A percentile compares a stretch with the other conserved stretches of the same genome.
Conservation (phyloP, 2,888 invertebrate genomes). For the Amitus sp. region DNA sequence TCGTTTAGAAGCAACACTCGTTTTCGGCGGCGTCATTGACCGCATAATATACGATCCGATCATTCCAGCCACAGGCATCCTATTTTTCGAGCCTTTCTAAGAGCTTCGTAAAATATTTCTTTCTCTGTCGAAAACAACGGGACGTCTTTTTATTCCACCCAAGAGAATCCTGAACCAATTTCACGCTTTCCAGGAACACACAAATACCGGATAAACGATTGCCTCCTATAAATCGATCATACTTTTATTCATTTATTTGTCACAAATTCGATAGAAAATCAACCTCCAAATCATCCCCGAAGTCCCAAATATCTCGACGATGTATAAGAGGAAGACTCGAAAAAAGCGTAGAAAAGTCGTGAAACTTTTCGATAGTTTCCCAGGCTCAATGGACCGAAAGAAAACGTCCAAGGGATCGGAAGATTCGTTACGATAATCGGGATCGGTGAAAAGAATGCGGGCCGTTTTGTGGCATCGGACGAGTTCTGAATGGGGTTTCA, state of each 20-base stretch:
- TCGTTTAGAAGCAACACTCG: slow-evolving; percentile 5
- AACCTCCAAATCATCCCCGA: too few relatives aligned
- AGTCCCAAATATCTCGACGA: too few relatives aligned
- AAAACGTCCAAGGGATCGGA: too few relatives aligned
- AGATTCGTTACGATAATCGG: too few relatives aligned
- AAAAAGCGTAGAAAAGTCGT: too few relatives aligned
- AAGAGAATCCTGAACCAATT: not conserved
- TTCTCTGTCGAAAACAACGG: slow-evolving; percentile 1
- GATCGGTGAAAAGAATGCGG: too few relatives aligned
- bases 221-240: not conserved
- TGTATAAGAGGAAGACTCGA: too few relatives aligned
- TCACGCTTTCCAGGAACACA: not conserved
- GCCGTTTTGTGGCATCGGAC: too few relatives aligned
- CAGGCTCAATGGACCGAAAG: too few relatives aligned
- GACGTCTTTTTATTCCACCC: not conserved
- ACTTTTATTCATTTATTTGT: not conserved
- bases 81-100: not conserved
- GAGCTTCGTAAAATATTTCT: not conserved
- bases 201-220: not conserved
- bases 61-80: not conserved
- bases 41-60: slow-evolving; percentile 6
- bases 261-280: too few relatives aligned
- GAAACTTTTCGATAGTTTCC: too few relatives aligned
- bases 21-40: slow-evolving; percentile 1
- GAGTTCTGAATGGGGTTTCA: too few relatives aligned